Evolutionary conservation across 2,113 vertebrate species (phyloP).

Genomic region (Rhinoderma darwinii): DNA sequence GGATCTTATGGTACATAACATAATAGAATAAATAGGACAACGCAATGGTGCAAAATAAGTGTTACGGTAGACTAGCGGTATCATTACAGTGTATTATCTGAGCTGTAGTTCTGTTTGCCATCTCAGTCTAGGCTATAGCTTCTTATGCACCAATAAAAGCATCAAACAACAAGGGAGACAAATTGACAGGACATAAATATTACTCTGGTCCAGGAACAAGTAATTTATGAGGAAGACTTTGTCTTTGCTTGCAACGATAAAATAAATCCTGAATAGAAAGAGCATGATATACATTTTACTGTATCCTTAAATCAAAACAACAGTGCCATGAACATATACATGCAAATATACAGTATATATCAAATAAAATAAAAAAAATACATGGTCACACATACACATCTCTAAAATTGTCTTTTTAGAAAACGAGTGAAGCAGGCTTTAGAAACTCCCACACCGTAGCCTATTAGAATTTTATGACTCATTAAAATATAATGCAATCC

Average conservation of each 20-base stretch:
- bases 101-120: background rate
- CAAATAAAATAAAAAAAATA: background rate
- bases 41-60: background rate
- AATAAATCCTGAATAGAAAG: slow-evolving; percentile 26
- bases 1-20: background rate
- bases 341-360: background rate
- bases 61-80: background rate
- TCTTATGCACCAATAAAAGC: slow-evolving; percentile 34
- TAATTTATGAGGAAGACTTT: slow-evolving; percentile 31
- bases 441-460: background rate
- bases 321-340: slow-evolving; percentile 1
- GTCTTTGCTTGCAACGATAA: slow-evolving; percentile 29
- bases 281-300: slow-evolving; percentile 5
- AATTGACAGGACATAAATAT: slow-evolving; percentile 40
- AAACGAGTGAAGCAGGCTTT: background rate
- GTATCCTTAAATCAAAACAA: background rate
- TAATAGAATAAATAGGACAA: background rate
- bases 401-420: background rate
- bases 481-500: slow-evolving; percentile 33
- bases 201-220: background rate
- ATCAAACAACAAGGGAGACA: slow-evolving; percentile 24
- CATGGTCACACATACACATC: background rate
- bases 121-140: background rate
- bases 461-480: slow-evolving; percentile 39
- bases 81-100: background rate